Percentiles rank a stretch among this genome's conserved stretches.
These are phyloP conservation scores for Hydropsyche betteni DNA, from an alignment of 2,888 invertebrate genomes.

Conservation along the genomic window DNA sequence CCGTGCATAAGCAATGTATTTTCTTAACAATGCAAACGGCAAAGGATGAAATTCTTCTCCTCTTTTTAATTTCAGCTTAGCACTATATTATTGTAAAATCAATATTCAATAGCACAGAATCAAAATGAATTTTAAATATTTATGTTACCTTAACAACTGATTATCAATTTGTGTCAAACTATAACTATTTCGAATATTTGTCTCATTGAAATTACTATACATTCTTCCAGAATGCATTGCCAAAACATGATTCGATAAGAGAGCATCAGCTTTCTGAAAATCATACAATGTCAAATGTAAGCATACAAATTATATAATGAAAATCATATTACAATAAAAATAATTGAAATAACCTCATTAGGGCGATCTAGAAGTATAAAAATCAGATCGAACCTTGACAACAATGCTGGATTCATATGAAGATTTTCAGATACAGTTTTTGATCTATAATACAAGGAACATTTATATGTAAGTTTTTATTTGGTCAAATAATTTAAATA, in stretches of 20 bases:
- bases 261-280: conserved; percentile 75
- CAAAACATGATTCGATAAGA: conserved; percentile 85
- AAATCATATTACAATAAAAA: background rate
- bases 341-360: conserved; percentile 72
- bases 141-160: background rate
- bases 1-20: conserved; percentile 91
- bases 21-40: conserved; percentile 80
- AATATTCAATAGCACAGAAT: too few relatives aligned
- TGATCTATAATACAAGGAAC: conserved; percentile 66
- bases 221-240: conserved; percentile 72
- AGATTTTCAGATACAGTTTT: conserved; percentile 92
- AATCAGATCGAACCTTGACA: conserved; percentile 92
- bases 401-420: conserved; percentile 82
- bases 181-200: background rate
- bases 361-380: conserved; percentile 91
- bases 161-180: conserved; percentile 1
- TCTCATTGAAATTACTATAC: conserved; percentile 35
- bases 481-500: background rate
- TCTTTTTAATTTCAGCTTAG: conserved; percentile 63
- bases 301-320: conserved; percentile 2
- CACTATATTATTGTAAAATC: background rate
- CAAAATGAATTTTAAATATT: background rate
- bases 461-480: conserved; percentile 23
- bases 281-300: conserved; percentile 49
- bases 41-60: conserved; percentile 76